Percentiles rank a stretch among this genome's conserved stretches.
phyloP scores from a whole-genome alignment of 2,888 invertebrate genomes.

The Ennomos erosarius region DNA sequence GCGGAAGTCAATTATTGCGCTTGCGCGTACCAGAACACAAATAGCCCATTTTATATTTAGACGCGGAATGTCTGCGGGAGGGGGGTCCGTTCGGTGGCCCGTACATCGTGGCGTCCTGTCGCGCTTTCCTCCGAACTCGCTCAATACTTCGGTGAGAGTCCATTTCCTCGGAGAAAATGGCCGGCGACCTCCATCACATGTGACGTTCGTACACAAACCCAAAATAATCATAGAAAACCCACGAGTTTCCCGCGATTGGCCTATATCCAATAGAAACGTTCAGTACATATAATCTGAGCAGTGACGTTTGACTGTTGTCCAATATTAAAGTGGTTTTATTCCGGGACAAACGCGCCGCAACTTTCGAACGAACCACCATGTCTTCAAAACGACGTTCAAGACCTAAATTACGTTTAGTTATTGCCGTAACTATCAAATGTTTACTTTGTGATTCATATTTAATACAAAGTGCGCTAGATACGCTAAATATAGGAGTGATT shows the following conservation, averaged over 20 bases:
- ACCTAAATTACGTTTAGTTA: slow-evolving; percentile 77
- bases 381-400: slow-evolving; percentile 75
- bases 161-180: slow-evolving; percentile 59
- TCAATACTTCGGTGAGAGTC: slow-evolving; percentile 79
- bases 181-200: slow-evolving; percentile 59
- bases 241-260: slow-evolving; percentile 77
- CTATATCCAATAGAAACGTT: slow-evolving; percentile 79
- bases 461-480: slow-evolving; percentile 51
- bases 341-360: slow-evolving; percentile 60
- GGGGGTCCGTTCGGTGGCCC: slow-evolving; percentile 90
- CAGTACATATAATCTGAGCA: slow-evolving; percentile 68
- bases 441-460: slow-evolving; percentile 67
- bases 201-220: slow-evolving; percentile 75
- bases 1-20: slow-evolving; percentile 83
- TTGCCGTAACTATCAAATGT: slow-evolving; percentile 78
- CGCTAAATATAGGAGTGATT: slow-evolving; percentile 47
- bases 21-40: slow-evolving; percentile 78
- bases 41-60: slow-evolving; percentile 84
- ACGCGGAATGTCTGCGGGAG: slow-evolving; percentile 82
- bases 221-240: slow-evolving; percentile 72
- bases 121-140: slow-evolving; percentile 72
- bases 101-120: slow-evolving; percentile 86
- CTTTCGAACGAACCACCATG: slow-evolving; percentile 65
- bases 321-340: slow-evolving; percentile 74
- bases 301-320: slow-evolving; percentile 73